Evolutionary conservation across 2,888 invertebrate species (phyloP).

Genomic region (Conchocele bisecta): DNA sequence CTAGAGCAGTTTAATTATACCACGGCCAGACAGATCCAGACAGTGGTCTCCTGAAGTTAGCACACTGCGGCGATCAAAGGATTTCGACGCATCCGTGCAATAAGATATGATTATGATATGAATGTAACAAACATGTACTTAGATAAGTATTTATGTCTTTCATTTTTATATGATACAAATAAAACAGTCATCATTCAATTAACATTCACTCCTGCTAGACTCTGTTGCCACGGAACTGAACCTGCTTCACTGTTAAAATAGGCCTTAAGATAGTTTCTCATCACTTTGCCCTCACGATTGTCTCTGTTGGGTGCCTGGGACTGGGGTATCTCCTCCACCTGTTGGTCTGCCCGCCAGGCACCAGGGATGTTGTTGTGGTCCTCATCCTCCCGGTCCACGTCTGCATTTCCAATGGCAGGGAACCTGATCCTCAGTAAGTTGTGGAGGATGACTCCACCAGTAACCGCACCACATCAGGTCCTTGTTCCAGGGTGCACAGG

Average conservation of each 20-base stretch:
- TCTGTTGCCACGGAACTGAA: constrained; percentile 16
- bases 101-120: constrained; percentile 14
- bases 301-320: constrained; percentile 9
- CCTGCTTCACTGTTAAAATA: constrained; percentile 17
- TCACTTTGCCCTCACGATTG: constrained; percentile 18
- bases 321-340: constrained; percentile 13
- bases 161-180: constrained; percentile 8
- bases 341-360: constrained; percentile 19
- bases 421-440: constrained; percentile 47
- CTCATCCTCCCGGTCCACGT: constrained; percentile 15
- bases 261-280: constrained; percentile 13
- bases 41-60: constrained; percentile 3
- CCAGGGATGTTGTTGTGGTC: constrained; percentile 19
- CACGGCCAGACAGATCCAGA: not conserved
- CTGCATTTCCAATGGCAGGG: constrained; percentile 39
- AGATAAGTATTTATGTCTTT: no score
- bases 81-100: constrained; percentile 3
- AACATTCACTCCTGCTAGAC: constrained; percentile 22
- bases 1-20: not conserved
- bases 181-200: not conserved
- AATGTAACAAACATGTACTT: not conserved
- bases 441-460: constrained; percentile 39
- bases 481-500: constrained; percentile 29
- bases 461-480: constrained; percentile 24
- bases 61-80: not conserved